A percentile compares a stretch with the other conserved stretches of the same genome.
These are phyloP conservation scores for Halcyon badia DNA, from an alignment of 2,797 vertebrate genomes.

Conservation along the genomic window DNA sequence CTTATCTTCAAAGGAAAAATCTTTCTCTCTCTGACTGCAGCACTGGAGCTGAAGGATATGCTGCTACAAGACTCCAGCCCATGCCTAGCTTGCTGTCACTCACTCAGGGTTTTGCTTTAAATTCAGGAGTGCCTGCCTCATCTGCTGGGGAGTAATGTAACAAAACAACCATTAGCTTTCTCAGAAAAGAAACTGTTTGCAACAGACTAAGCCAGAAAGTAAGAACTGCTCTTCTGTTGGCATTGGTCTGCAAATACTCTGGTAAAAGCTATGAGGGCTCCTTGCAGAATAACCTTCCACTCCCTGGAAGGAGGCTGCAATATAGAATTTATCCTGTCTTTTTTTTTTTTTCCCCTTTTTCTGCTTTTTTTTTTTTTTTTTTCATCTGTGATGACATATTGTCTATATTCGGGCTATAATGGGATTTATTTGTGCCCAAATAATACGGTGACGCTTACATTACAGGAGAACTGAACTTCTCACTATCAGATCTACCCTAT, in stretches of 20 bases:
- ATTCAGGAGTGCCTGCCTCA: not conserved
- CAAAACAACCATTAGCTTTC: not conserved
- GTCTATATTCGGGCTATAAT: not conserved
- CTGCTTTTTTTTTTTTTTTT: not conserved
- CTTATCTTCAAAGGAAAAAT: conserved; percentile 44
- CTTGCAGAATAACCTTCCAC: not conserved
- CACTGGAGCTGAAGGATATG: not conserved
- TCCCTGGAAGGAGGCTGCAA: not conserved
- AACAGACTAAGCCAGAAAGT: not conserved
- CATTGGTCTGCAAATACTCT: not conserved
- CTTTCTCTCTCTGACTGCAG: not conserved
- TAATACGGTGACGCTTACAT: not conserved
- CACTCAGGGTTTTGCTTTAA: not conserved
- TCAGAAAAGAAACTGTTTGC: not conserved
- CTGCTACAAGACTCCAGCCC: not conserved
- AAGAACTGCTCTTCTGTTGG: not conserved
- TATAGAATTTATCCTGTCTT: not conserved
- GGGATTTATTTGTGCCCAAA: not conserved
- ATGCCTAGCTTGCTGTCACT: not conserved
- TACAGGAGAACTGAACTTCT: not conserved
- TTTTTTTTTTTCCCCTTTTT: not conserved
- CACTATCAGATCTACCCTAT: not conserved
- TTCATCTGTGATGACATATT: not conserved
- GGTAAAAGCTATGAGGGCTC: not conserved
- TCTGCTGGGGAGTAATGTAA: not conserved